phyloP scores from a whole-genome alignment of 2,888 invertebrate genomes.

The Corbicula japonica region DNA sequence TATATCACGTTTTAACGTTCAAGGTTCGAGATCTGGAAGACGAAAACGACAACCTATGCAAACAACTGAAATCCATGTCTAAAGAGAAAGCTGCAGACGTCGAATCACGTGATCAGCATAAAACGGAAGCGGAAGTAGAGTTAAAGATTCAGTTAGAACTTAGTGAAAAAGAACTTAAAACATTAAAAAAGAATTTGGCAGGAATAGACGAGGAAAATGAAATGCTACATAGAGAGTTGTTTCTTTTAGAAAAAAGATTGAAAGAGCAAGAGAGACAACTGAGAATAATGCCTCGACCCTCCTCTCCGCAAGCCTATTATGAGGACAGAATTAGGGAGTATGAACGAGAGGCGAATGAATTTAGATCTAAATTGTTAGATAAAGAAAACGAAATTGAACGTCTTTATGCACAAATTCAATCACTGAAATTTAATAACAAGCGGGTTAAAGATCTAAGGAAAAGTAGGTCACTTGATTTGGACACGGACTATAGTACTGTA shows the following conservation, averaged over 20 bases:
- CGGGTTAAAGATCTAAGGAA: conserved; percentile 72
- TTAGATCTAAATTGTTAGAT: conserved; percentile 92
- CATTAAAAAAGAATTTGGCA: conserved; percentile 93
- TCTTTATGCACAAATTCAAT: conserved; percentile 88
- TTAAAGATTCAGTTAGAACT: conserved; percentile 94
- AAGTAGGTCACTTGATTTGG: conserved; percentile 84
- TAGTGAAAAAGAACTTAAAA: conserved; percentile 95
- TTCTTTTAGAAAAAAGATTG: conserved; percentile 72
- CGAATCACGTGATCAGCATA: conserved; percentile 84
- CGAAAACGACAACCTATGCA: conserved; percentile 97
- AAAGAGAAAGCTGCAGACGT: conserved; percentile 82
- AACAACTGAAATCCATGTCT: conserved; percentile 98
- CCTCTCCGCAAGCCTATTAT: conserved; percentile 85
- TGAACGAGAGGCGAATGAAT: conserved; percentile 91
- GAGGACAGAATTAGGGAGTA: conserved; percentile 89
- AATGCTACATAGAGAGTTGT: conserved; percentile 82
- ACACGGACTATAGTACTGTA: conserved; percentile 87
- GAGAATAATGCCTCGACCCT: conserved; percentile 64
- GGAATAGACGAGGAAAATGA: conserved; percentile 94
- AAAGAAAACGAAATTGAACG: conserved; percentile 93
- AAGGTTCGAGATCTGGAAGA: conserved; percentile 93
- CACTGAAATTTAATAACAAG: conserved; percentile 53
- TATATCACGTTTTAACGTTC: too few species aligned
- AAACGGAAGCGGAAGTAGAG: conserved; percentile 90
- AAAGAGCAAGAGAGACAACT: conserved; percentile 70